Evolutionary conservation across 2,797 vertebrate genomes (phyloP).

Genomic region (Diglossa cyanea): DNA sequence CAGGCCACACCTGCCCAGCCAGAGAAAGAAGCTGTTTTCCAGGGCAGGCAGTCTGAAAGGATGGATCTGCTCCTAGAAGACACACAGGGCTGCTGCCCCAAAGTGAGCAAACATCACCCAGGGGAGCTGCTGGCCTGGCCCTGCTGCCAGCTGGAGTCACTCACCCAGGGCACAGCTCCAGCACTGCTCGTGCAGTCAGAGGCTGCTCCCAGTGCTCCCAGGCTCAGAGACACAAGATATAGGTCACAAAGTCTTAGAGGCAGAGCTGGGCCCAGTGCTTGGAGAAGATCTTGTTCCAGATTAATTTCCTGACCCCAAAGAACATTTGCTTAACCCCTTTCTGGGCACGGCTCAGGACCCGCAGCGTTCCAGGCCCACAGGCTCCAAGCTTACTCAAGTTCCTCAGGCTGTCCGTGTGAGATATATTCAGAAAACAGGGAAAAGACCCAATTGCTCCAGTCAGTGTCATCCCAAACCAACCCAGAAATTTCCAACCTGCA

Average conservation of each 20-base stretch:
- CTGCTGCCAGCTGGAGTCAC: not conserved
- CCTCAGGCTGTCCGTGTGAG: accelerated
- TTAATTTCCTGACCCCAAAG: not conserved
- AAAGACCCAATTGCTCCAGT: not conserved
- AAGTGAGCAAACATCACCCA: accelerated
- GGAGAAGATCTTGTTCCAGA: not conserved
- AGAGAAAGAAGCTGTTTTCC: accelerated
- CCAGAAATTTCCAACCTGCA: not conserved
- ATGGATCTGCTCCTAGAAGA: not conserved
- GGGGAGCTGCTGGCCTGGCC: not conserved
- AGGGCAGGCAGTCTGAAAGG: accelerated
- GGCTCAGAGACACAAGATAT: not conserved
- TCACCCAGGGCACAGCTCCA: not conserved
- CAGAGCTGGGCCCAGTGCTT: not conserved
- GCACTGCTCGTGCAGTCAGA: not conserved
- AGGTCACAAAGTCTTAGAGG: not conserved
- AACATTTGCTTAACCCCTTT: not conserved
- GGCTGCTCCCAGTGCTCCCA: not conserved
- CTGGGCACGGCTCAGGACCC: not conserved
- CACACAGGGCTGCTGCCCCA: accelerated
- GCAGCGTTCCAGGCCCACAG: not conserved
- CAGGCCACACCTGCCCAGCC: not conserved
- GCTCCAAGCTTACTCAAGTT: not conserved
- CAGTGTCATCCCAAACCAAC: not conserved
- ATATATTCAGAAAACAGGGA: accelerated